Base-by-base conservation (phyloP, 2,113 vertebrate species). In the Nerophis ophidion region DNA sequence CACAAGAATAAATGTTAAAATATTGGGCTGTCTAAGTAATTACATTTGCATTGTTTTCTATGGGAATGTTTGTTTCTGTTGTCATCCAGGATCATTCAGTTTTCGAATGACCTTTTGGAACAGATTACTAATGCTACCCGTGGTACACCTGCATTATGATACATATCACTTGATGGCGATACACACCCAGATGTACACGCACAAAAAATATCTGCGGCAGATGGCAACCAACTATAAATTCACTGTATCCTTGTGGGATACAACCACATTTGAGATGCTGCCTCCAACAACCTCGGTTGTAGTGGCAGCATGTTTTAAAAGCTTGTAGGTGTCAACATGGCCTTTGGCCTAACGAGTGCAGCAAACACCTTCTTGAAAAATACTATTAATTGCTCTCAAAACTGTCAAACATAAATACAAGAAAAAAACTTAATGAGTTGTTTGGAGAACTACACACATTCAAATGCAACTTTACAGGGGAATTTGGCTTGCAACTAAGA, bases 391-490 rank as follows among this genome's bases (percentile, higher is more conserved):
- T 49, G 7, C 9, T 10, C 48, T 26, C 48, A 33, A 51, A 13
- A 17, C 8, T 74, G 62, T 72, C 79, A 84, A 72, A 74, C 63
- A 61, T 12, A 55, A 17, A 54, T 26, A 26, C 7, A 8, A 71
- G 54, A 60, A 66, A 70, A 65, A 68, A 54, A 34, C 61, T 68
- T 45, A 58, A 50, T 52, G 26, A 40, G 13, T 64, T 69, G 58
- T 70, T 73, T 57, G 58, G 12, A 57, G 42, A 65, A 34, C 62
- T 34, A 6, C 40, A 50, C 19, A 17, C 13, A 62, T 1, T 8
- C 9, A 71, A 72, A 52, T 62, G 16, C 71, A 72, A 34, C 36
- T 46, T 55, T 12, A 60, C 61, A 64, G 40, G 54, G 65, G 44
- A 74, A 2, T 46, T 26, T 66, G 40, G 55, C 6, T 35, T 13